These are phyloP conservation scores for Lasioglossum calceatum DNA, from an alignment of 2,888 invertebrate genomes.

Conservation along the genomic window DNA sequence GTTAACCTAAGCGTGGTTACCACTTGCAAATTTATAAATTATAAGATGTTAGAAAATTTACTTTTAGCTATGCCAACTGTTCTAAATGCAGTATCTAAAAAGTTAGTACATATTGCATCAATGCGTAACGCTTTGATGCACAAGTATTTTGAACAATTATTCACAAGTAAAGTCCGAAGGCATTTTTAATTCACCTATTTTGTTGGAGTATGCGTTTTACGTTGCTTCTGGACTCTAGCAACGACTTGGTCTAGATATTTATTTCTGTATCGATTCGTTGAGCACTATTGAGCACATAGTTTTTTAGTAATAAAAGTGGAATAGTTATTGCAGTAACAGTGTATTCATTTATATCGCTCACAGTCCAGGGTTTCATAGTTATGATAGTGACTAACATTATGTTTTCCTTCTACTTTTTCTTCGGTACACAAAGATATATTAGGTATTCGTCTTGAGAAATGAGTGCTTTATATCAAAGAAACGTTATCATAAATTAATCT, in stretches of 20 bases:
- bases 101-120: too few relatives aligned
- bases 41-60: too few relatives aligned
- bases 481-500: neutral
- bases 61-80: too few relatives aligned
- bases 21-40: too few relatives aligned
- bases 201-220: neutral
- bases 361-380: neutral
- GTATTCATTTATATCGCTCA: neutral
- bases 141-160: neutral
- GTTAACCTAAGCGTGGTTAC: too few relatives aligned
- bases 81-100: too few relatives aligned
- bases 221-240: neutral
- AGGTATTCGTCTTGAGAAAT: too few relatives aligned
- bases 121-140: too few relatives aligned
- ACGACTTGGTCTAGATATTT: neutral
- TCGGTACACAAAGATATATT: neutral
- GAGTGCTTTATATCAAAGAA: neutral
- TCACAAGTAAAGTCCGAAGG: neutral
- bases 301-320: neutral
- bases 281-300: neutral
- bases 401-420: neutral
- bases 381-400: neutral
- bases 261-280: neutral
- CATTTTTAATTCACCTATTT: neutral
- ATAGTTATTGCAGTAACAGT: neutral